Percentiles rank a stretch among this genome's conserved stretches.
phyloP scores from a whole-genome alignment of 2,797 vertebrate species.

The Hoplostethus mediterraneus region DNA sequence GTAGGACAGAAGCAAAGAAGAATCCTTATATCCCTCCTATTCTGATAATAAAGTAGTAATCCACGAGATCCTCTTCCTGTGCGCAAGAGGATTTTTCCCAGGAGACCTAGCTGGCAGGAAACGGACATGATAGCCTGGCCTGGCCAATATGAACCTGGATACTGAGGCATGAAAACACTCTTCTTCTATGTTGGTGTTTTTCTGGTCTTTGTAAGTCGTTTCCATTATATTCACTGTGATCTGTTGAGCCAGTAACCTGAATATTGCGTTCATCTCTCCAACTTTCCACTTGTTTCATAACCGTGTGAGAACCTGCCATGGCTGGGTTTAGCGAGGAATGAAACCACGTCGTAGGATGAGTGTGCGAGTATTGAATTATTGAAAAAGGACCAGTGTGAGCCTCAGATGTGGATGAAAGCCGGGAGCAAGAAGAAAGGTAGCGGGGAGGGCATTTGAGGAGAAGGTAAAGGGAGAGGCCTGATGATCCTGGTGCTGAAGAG shows the following conservation, averaged over 20 bases:
- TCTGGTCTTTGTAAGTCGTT: too few relatives aligned
- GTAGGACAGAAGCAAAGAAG: conserved; percentile 4
- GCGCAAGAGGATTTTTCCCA: too few relatives aligned
- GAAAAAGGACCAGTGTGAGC: conserved; percentile 44
- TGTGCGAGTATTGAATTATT: conserved; percentile 64
- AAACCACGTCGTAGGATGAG: conserved; percentile 19
- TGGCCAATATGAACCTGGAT: too few relatives aligned
- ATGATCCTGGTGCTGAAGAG: conserved; percentile 13
- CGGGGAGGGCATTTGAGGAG: conserved; percentile 55
- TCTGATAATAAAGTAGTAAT: too few relatives aligned
- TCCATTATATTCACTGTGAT: too few relatives aligned
- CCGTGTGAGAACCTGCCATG: not conserved
- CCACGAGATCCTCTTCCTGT: too few relatives aligned
- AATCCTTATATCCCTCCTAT: too few relatives aligned
- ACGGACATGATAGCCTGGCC: too few relatives aligned
- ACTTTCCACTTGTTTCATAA: not conserved
- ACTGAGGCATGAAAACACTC: too few relatives aligned
- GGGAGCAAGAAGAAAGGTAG: conserved; percentile 47
- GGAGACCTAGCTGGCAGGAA: too few relatives aligned
- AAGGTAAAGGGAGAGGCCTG: conserved; percentile 44
- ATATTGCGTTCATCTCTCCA: too few relatives aligned
- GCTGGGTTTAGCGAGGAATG: not conserved
- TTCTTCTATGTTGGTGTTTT: too few relatives aligned
- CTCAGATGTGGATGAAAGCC: conserved; percentile 74
- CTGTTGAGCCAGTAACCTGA: not conserved